phyloP scores from a whole-genome alignment of 2,888 invertebrate genomes.

The Dynastes tityus region DNA sequence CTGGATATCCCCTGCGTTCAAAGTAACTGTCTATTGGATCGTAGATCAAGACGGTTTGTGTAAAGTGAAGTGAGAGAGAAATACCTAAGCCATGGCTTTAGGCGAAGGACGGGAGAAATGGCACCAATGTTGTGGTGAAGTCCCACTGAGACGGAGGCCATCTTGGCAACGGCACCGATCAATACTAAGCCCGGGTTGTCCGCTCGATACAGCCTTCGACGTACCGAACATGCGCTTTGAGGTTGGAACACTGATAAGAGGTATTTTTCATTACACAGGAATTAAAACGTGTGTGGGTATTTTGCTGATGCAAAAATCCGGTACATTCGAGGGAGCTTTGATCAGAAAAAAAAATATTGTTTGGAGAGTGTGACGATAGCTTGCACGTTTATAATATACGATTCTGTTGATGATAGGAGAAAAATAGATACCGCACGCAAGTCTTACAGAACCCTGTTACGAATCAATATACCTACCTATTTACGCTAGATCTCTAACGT shows the following conservation, averaged over 20 bases:
- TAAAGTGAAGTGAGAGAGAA: conserved; percentile 54
- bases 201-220: conserved; percentile 65
- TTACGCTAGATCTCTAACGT: too few relatives aligned
- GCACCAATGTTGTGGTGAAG: conserved; percentile 66
- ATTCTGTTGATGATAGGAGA: too few relatives aligned
- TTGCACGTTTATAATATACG: too few relatives aligned
- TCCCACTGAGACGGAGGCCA: conserved; percentile 66
- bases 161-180: conserved; percentile 66
- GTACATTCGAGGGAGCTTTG: too few relatives aligned
- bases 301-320: conserved; percentile 1
- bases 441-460: too few relatives aligned
- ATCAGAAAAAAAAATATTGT: too few relatives aligned
- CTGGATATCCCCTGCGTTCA: conserved; percentile 32
- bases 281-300: conserved; percentile 35
- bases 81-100: conserved; percentile 43
- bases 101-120: conserved; percentile 63
- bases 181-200: conserved; percentile 64
- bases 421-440: too few relatives aligned
- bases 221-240: conserved; percentile 51
- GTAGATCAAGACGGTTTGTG: conserved; percentile 64
- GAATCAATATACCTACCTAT: too few relatives aligned
- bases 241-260: conserved; percentile 48
- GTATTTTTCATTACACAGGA: conserved; percentile 30
- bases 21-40: conserved; percentile 60
- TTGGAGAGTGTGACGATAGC: too few relatives aligned